These are phyloP conservation scores for Eurois occulta DNA, from an alignment of 2,888 invertebrate species.

Conservation along the genomic window DNA sequence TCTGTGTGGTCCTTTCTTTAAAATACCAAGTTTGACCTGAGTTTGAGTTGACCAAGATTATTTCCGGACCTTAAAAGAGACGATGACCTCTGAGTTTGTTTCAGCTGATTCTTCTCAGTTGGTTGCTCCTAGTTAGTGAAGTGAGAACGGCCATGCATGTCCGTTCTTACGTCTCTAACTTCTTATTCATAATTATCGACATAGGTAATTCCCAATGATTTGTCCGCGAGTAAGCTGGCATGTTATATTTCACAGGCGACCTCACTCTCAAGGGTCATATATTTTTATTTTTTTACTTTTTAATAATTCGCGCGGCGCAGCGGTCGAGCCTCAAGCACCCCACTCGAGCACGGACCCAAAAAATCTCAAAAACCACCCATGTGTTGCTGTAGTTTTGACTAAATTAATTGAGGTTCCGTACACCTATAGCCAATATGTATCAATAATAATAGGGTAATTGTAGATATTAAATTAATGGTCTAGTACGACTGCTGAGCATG, in stretches of 20 bases:
- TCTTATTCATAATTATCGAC: slow-evolving; percentile 38
- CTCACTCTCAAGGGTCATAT: slow-evolving; percentile 79
- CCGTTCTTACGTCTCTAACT: background rate
- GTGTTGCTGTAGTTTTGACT: slow-evolving; percentile 81
- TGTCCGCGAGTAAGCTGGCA: slow-evolving; percentile 74
- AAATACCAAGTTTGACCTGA: too few species aligned
- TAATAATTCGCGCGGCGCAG: slow-evolving; percentile 87
- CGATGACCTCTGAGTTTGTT: too few species aligned
- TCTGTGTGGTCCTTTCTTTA: too few species aligned
- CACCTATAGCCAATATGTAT: background rate
- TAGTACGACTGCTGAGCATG: too few species aligned
- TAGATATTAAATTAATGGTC: background rate
- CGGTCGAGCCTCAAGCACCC: slow-evolving; percentile 80
- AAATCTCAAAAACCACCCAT: slow-evolving; percentile 87
- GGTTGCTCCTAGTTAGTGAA: background rate
- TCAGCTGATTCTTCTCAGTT: too few species aligned
- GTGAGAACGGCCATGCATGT: background rate
- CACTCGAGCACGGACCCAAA: slow-evolving; percentile 88
- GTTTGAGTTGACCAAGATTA: too few species aligned
- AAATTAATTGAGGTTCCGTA: slow-evolving; percentile 80
- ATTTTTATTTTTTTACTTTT: slow-evolving; percentile 86
- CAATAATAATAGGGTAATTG: background rate
- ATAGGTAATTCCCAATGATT: slow-evolving; percentile 64
- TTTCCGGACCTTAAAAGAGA: too few species aligned
- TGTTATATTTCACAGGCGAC: slow-evolving; percentile 80